Evolutionary conservation across 2,888 invertebrate species (phyloP), one percentile per base, ranked within the genome.

Genomic region (Morpho achilles): DNA sequence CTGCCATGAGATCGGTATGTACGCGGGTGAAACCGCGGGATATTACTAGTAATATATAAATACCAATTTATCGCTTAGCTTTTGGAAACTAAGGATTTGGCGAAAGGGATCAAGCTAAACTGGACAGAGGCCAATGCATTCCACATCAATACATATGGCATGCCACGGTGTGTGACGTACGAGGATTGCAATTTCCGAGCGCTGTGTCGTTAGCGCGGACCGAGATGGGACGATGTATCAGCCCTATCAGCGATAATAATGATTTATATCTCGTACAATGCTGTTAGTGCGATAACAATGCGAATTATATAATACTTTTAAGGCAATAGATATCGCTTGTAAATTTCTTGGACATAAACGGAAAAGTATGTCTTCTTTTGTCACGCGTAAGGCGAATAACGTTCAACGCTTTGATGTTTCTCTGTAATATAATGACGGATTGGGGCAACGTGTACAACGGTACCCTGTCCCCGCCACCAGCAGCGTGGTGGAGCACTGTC

Each of bases 141-240:
- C 63, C 52, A 52, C 64, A 66, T 80, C 83, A 80, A 80, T 80
- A 79, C 76, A 76, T 75, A 73, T 74, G 73, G 76, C 75, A 74
- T 72, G 76, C 75, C 74, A 70, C 75, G 73, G 72, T 72, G 77
- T 74, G 77, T 85, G 83, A 85, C 85, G 84, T 80, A 82, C 79
- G 84, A 84, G 82, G 80, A 83, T 84, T 82, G 85, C 82, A 84
- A 86, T 85, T 83, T 85, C 84, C 84, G 82, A 82, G 78, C 75
- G 78, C 73, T 72, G 71, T 73, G 75, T 84, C 77, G 81, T 84
- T 83, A 80, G 64, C 69, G 60, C 58, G 50, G 59, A 57, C 58
- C 59, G 66, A 65, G 67, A 67, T 65, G 64, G 64, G 61, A 58
- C 72, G 67, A 73, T 71, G 75, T 74, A 71, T 74, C 77, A 73